Evolutionary conservation across 2,888 invertebrate genomes (phyloP).

Genomic region (Papilio protenor): DNA sequence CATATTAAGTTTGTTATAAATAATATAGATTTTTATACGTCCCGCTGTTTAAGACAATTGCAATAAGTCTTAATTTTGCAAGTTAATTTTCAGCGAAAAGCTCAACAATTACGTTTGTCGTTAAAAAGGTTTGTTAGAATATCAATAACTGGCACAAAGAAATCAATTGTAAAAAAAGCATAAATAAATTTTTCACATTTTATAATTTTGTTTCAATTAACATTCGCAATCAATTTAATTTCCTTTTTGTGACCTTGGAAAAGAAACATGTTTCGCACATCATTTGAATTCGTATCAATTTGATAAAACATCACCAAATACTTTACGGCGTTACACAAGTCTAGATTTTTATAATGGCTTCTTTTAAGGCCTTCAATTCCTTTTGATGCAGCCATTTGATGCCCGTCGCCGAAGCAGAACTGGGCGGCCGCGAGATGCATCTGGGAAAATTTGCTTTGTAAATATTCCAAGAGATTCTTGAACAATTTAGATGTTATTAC

Average conservation of each 20-base stretch:
- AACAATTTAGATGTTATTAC: not conserved
- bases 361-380: conserved; percentile 64
- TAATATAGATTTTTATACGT: not conserved
- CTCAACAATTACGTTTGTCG: conserved; percentile 3
- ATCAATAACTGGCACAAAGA: not conserved
- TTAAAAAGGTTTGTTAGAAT: not conserved
- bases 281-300: not conserved
- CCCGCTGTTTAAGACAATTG: not conserved
- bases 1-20: not conserved
- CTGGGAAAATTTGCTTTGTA: conserved; percentile 50
- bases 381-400: conserved; percentile 76
- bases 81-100: not conserved
- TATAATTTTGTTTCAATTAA: conserved; percentile 21
- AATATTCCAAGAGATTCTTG: not conserved
- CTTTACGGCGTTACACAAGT: not conserved
- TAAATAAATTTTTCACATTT: conserved; percentile 28
- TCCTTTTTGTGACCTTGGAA: no score
- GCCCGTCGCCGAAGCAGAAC: conserved; percentile 76
- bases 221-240: not conserved
- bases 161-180: conserved; percentile 5
- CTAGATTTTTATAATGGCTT: conserved; percentile 35
- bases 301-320: conserved; percentile 17
- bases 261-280: not conserved
- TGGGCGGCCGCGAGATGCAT: conserved; percentile 67
- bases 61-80: not conserved